A percentile compares a stretch with the other conserved stretches of the same genome.
Evolutionary conservation across 2,797 vertebrate genomes (phyloP).

Genomic region (Alectoris magna): DNA sequence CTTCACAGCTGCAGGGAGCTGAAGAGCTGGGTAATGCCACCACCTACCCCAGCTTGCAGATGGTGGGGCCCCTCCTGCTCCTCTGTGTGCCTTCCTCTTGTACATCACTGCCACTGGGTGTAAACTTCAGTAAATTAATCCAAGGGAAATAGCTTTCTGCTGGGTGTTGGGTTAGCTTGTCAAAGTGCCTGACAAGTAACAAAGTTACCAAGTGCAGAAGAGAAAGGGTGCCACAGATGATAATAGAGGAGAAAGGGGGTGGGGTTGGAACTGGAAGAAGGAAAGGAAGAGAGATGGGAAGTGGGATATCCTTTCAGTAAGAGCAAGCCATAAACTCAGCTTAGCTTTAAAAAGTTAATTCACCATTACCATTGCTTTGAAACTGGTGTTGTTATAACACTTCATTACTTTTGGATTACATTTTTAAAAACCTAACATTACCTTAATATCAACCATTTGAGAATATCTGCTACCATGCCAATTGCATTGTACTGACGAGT

Average conservation of each 20-base stretch:
- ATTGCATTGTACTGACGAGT: background rate
- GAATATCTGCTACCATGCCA: background rate
- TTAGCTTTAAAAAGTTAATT: background rate
- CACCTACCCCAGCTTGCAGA: background rate
- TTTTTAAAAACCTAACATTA: background rate
- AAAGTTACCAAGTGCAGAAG: background rate
- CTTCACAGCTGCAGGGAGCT: background rate
- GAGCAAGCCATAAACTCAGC: background rate
- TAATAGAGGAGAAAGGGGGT: background rate
- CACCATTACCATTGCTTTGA: background rate
- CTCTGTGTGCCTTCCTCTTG: background rate
- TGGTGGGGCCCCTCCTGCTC: background rate
- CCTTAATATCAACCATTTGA: background rate
- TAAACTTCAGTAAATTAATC: background rate
- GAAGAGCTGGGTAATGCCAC: background rate
- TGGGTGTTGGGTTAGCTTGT: background rate
- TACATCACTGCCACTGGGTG: background rate
- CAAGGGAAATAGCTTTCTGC: background rate
- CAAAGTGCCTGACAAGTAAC: background rate
- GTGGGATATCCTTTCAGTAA: rapidly evolving
- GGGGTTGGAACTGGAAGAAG: background rate
- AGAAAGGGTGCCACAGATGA: background rate
- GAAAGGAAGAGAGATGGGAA: background rate
- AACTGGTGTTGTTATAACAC: background rate
- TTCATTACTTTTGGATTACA: background rate